Conservation (phyloP, 2,113 vertebrate genomes). For the Acanthochromis polyacanthus region DNA sequence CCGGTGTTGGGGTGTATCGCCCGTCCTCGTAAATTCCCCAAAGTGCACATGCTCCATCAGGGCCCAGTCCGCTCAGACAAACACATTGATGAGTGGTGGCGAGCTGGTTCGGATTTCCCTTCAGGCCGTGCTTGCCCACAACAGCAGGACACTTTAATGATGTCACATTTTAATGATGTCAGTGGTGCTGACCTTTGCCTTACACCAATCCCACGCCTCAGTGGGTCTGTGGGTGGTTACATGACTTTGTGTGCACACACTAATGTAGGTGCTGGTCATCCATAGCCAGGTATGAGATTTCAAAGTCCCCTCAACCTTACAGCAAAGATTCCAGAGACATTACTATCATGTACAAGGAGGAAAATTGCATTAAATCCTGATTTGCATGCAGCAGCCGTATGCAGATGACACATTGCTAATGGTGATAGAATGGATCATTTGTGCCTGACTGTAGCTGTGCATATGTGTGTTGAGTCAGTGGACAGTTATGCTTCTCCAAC, state of each 20-base stretch:
- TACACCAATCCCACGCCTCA: constrained; percentile 74
- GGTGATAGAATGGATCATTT: constrained; percentile 68
- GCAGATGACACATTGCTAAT: constrained; percentile 71
- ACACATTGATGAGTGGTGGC: constrained; percentile 22
- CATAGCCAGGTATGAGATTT: constrained; percentile 3
- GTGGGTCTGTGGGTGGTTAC: constrained; percentile 53
- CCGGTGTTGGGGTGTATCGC: constrained; percentile 47
- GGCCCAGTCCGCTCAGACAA: constrained; percentile 41
- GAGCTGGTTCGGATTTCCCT: constrained; percentile 61
- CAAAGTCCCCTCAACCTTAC: background rate
- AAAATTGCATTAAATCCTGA: constrained; percentile 55
- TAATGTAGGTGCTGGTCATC: constrained; percentile 19
- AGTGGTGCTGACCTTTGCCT: constrained; percentile 73
- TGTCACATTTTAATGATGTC: constrained; percentile 83
- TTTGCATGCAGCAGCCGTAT: constrained; percentile 70
- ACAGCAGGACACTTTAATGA: constrained; percentile 74
- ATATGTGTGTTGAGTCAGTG: constrained; percentile 59
- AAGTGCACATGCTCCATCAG: constrained; percentile 56
- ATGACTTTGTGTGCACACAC: constrained; percentile 9
- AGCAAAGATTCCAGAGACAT: constrained; percentile 27
- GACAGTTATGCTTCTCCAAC: constrained; percentile 46
- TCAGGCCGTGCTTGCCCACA: constrained; percentile 57
- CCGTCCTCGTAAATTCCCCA: constrained; percentile 61
- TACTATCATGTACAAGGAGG: constrained; percentile 22
- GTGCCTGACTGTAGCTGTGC: constrained; percentile 28